Base-by-base conservation (phyloP, 2,113 vertebrate genomes). In the Orycteropus afer region DNA sequence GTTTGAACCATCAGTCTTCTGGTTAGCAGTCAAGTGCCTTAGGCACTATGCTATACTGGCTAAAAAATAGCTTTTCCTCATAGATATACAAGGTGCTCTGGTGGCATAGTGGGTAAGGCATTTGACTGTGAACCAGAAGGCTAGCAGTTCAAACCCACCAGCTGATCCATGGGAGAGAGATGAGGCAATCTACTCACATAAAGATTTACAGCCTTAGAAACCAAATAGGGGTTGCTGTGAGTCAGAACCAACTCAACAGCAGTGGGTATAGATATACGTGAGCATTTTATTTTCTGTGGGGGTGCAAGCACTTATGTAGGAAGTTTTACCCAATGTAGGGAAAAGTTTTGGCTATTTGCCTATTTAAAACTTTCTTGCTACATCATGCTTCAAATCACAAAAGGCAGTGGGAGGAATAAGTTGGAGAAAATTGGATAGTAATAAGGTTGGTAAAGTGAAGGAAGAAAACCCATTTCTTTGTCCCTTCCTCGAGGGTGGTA, bases 361-460 rank as follows among this genome's bases (percentile, higher is more conserved):
- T 91, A 53, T 71, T 96, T 92, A 74, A 94, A 97, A 87, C 34
- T 34, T 94, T 91, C 53, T 92, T 91, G 34, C 53, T 76, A 67
- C 49, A 57, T 93, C 59, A 37, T 79, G 40, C 23, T 86, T 92
- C n/a, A 93, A 71, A n/a, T 20, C 25, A 89, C 22, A 82, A 59
- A 89, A 94, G 17, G n/a, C 29, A 95, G 63, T 92, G 40, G 40
- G 82, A 95, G 51, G 79, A 88, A 89, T 89, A 95, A 37, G 23
- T 37, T 92, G 27, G 59, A 83, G 82, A 93, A 97, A 96, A 90
- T 82, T 95, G 77, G 55, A 42, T 95, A 45, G 25, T 87, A 95
- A 91, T 89, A 91, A 95, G 29, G 29, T 53, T 81, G 29, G 51
- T 81, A 95, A 91, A 65, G 23, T 61, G 61, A 96, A 89, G 49